Conservation (phyloP, 2,113 vertebrate species). For the Anser cygnoides region DNA sequence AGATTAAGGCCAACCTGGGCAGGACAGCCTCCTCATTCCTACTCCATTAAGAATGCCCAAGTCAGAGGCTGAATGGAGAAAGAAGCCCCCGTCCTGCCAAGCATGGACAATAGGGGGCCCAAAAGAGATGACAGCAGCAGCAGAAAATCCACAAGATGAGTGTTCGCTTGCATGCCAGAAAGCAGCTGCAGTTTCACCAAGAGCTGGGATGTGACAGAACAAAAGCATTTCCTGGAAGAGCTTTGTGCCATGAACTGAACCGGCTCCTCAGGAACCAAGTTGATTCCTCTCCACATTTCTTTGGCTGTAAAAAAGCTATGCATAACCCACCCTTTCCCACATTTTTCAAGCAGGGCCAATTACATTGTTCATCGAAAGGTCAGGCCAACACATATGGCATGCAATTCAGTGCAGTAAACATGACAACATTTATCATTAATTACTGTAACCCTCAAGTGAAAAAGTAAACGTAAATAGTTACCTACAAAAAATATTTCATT, state of each 20-base stretch:
- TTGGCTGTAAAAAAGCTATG: not conserved
- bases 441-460: not conserved
- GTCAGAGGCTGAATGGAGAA: not conserved
- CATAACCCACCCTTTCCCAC: not conserved
- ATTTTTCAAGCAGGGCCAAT: not conserved
- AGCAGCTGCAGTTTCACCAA: not conserved
- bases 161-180: not conserved
- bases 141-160: too few relatives aligned
- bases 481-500: constrained; percentile 39
- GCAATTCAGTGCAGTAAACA: not conserved
- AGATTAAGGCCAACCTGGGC: not conserved
- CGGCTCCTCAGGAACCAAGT: not conserved
- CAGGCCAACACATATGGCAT: not conserved
- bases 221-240: not conserved
- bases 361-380: not conserved
- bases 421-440: not conserved
- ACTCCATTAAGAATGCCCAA: not conserved
- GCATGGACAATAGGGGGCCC: rapidly evolving
- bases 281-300: not conserved
- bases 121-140: not conserved
- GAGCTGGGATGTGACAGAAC: not conserved
- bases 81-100: not conserved
- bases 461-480: not conserved
- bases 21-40: not conserved
- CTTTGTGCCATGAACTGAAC: not conserved